Evolutionary conservation across 2,113 vertebrate species (phyloP), one percentile per base, ranked within the genome.

Genomic region (Telmatochromis sp.): DNA sequence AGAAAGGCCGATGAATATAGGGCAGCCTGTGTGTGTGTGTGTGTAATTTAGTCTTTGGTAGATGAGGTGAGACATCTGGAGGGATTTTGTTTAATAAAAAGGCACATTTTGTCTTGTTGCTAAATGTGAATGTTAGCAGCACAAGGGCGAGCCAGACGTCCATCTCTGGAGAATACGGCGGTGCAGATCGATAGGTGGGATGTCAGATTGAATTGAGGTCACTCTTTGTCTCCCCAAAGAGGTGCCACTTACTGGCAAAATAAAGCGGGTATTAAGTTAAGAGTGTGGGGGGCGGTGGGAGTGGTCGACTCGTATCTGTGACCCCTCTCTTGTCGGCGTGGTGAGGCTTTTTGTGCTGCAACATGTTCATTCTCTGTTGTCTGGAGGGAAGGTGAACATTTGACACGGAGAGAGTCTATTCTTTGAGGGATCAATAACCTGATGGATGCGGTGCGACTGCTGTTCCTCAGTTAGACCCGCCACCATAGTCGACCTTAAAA

Each of bases 131-230:
- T 42, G 86, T 83, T 90, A 81, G 91, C 75, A 53, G 79, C 4
- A 86, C 94, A 93, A 94, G 93, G 93, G 91, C 90, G 12, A 91
- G 92, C 80, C 23, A 78, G 91, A 88, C 75, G 88, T 92, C 87
- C 81, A 78, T 94, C 94, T 94, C 94, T 81, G 53, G 90, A 55
- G 80, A 68, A 83, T 88, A 79, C 45, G 45, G 86, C 86, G 45
- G 85, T 26, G 23, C n/a, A 58, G 93, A 96, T 97, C 95, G 94
- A 97, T 96, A 96, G 94, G 91, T 91, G 91, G 93, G 87, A 94
- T 89, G 94, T 95, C 95, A 95, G 92, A 94, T 90, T 96, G 94
- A 96, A 96, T 96, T 95, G 94, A 97, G 96, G 95, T 96, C 95
- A 96, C 88, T 88, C 89, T 95, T 94, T 93, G 93, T 96, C 94